A percentile compares a stretch with the other conserved stretches of the same genome.
Conservation (phyloP, 2,888 invertebrate species). For the Dicranocentrus wangi region DNA sequence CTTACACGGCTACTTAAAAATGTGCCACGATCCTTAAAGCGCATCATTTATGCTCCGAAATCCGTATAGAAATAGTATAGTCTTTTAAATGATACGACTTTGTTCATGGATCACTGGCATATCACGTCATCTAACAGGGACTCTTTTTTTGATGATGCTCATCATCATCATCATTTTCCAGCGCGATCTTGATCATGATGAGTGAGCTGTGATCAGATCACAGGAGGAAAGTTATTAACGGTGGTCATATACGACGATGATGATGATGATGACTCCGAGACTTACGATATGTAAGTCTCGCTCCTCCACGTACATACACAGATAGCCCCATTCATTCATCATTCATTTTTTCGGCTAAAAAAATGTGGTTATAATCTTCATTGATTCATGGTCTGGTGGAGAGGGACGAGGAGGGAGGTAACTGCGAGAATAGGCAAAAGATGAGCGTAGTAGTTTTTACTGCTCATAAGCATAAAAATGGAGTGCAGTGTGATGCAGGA, state of each 20-base stretch:
- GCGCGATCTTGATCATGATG: background rate
- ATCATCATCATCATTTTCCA: slow-evolving; percentile 32
- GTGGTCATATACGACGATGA: background rate
- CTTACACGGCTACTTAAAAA: slow-evolving; percentile 40
- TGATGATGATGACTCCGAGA: too few species aligned
- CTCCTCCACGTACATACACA: background rate
- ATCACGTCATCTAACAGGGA: slow-evolving; percentile 21
- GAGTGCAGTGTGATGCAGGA: slow-evolving; percentile 2
- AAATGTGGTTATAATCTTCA: slow-evolving; percentile 51
- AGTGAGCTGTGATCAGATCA: background rate
- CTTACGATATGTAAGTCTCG: background rate
- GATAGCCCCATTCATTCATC: slow-evolving; percentile 52
- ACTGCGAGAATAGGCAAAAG: background rate
- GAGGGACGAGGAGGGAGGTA: slow-evolving; percentile 41
- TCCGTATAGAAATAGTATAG: too few species aligned
- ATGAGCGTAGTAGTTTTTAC: background rate
- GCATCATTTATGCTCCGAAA: too few species aligned
- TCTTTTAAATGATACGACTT: too few species aligned
- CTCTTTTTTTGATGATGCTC: background rate
- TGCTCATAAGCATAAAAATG: slow-evolving; percentile 33
- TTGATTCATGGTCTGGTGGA: slow-evolving; percentile 65
- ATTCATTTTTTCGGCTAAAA: slow-evolving; percentile 50
- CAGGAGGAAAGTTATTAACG: slow-evolving; percentile 41
- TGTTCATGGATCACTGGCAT: slow-evolving; percentile 57
- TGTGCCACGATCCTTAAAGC: slow-evolving; percentile 9